These are phyloP conservation scores for Calliphora vicina DNA, from an alignment of 1,140 invertebrate genomes.

Conservation along the genomic window DNA sequence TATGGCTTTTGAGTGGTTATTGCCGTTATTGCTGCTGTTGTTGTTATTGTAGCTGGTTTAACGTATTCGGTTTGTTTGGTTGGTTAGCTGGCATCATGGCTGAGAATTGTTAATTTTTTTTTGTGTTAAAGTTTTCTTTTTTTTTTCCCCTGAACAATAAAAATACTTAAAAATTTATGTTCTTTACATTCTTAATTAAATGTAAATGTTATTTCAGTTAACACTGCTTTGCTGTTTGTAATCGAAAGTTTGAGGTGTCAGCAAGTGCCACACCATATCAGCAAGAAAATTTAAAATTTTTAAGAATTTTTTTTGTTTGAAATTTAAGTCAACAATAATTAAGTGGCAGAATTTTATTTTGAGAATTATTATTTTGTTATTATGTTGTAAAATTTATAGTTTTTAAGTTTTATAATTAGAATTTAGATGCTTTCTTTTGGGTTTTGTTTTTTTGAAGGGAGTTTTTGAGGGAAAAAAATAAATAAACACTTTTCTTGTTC, in stretches of 20 bases:
- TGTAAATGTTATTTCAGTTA: neutral
- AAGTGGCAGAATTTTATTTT: no score
- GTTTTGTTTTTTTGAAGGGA: neutral
- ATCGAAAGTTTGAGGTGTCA: no score
- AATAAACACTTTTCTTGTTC: neutral
- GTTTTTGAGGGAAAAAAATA: neutral
- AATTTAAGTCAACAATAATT: no score
- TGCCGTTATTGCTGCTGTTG: neutral
- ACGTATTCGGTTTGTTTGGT: neutral
- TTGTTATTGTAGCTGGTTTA: no score
- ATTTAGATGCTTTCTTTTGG: no score
- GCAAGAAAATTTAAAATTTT: no score
- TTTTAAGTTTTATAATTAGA: no score
- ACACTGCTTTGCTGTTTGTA: neutral
- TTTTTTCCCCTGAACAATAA: neutral
- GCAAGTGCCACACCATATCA: no score
- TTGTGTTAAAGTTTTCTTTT: no score
- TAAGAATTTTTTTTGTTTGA: no score
- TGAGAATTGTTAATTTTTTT: neutral
- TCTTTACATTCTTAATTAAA: neutral
- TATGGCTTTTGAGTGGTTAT: neutral
- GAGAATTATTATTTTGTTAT: no score
- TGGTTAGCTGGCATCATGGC: neutral
- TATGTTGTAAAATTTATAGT: no score
- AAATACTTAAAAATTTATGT: neutral